Percentiles rank a stretch among this genome's conserved stretches.
These are phyloP conservation scores for Cyrtodaria siliqua DNA, from an alignment of 2,888 invertebrate species.

Conservation along the genomic window DNA sequence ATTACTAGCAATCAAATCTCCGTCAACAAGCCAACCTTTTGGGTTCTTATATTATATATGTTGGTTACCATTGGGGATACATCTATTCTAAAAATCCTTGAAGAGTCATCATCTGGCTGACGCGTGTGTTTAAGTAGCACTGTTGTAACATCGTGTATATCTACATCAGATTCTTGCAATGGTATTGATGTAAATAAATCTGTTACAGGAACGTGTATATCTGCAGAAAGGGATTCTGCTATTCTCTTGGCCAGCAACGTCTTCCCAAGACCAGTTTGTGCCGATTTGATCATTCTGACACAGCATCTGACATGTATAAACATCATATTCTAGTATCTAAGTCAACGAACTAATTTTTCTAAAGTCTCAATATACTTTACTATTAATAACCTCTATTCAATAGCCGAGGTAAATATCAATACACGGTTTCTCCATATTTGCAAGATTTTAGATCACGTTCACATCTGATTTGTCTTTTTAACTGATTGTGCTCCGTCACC, in stretches of 20 bases:
- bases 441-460: no score
- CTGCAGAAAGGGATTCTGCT: slow-evolving; percentile 23
- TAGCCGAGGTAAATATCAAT: no score
- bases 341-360: no score
- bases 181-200: slow-evolving; percentile 39
- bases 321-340: no score
- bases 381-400: no score
- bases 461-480: no score
- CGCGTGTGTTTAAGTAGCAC: slow-evolving; percentile 53
- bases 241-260: slow-evolving; percentile 53
- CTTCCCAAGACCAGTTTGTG: slow-evolving; percentile 75
- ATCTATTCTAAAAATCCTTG: slow-evolving; percentile 74
- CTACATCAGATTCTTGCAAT: slow-evolving; percentile 59
- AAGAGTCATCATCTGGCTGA: slow-evolving; percentile 36
- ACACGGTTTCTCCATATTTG: no score
- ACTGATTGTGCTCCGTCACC: no score
- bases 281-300: slow-evolving; percentile 72
- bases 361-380: no score
- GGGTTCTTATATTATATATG: no score
- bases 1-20: no score
- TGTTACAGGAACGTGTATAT: not conserved
- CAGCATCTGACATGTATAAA: slow-evolving; percentile 57
- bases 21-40: no score
- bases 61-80: slow-evolving; percentile 74
- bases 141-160: slow-evolving; percentile 50